Conservation (phyloP, 2,888 invertebrate genomes). For the Seira ritae region DNA sequence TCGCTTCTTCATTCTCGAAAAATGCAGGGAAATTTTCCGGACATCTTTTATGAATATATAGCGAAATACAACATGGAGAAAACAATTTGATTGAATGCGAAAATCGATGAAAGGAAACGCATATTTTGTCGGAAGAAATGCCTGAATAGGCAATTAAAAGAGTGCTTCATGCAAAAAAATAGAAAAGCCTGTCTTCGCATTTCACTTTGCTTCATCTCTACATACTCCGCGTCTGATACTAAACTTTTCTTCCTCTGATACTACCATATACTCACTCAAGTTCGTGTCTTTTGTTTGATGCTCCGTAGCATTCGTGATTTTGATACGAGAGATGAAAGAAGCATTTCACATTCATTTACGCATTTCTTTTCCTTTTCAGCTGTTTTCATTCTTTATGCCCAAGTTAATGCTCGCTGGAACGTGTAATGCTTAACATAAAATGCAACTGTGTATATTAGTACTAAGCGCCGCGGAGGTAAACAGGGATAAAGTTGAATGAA, state of each 20-base stretch:
- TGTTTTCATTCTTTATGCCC: neutral
- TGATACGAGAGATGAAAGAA: slow-evolving; percentile 42
- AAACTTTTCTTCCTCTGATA: neutral
- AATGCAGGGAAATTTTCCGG: too few relatives aligned
- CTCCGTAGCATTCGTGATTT: neutral
- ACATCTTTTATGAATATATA: too few relatives aligned
- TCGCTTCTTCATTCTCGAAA: too few relatives aligned
- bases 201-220: neutral
- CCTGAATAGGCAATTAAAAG: slow-evolving; percentile 3
- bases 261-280: too few relatives aligned
- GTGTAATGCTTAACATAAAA: slow-evolving; percentile 11
- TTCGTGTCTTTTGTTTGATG: neutral
- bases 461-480: slow-evolving; percentile 20
- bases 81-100: neutral
- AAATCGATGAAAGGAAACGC: neutral
- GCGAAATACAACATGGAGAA: too few relatives aligned
- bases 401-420: neutral
- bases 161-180: neutral
- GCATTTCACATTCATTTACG: slow-evolving; percentile 12
- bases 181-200: neutral
- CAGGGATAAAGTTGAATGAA: neutral
- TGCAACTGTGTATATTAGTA: slow-evolving; percentile 11
- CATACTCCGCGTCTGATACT: neutral
- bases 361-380: slow-evolving; percentile 6
- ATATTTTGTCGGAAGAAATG: neutral